phyloP scores from a whole-genome alignment of 2,888 invertebrate species.

The Mechanitis mazaeus region DNA sequence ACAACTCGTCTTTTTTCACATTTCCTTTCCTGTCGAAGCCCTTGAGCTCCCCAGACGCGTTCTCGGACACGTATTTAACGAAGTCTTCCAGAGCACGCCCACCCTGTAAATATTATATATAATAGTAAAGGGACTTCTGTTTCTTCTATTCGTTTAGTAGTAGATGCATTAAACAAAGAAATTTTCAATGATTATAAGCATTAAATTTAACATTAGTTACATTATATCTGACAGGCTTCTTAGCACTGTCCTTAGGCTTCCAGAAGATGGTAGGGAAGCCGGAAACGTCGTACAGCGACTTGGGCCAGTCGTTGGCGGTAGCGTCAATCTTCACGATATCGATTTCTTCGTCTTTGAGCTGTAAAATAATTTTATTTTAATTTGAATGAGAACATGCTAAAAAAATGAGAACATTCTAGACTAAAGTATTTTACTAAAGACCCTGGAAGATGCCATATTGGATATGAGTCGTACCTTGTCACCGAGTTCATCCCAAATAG shows the following conservation, averaged over 20 bases:
- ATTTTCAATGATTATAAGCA: neutral
- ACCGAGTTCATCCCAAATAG: slow-evolving; percentile 95
- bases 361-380: slow-evolving; percentile 31
- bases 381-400: no score
- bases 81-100: slow-evolving; percentile 96
- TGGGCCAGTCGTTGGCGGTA: slow-evolving; percentile 97
- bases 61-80: slow-evolving; percentile 94
- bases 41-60: slow-evolving; percentile 91
- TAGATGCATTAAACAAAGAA: no score
- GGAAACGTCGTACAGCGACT: slow-evolving; percentile 88
- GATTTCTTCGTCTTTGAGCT: slow-evolving; percentile 90
- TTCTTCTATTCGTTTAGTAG: no score
- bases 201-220: slow-evolving; percentile 63
- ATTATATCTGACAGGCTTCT: slow-evolving; percentile 89
- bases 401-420: neutral
- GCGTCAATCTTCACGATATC: slow-evolving; percentile 98
- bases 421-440: neutral
- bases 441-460: neutral
- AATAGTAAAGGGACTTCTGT: neutral
- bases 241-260: slow-evolving; percentile 89
- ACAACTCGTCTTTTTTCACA: slow-evolving; percentile 69
- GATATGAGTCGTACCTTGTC: slow-evolving; percentile 76
- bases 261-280: slow-evolving; percentile 99
- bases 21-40: slow-evolving; percentile 91
- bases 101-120: slow-evolving; percentile 76